These are phyloP conservation scores for Boloria selene DNA, from an alignment of 2,888 invertebrate species.

Conservation along the genomic window DNA sequence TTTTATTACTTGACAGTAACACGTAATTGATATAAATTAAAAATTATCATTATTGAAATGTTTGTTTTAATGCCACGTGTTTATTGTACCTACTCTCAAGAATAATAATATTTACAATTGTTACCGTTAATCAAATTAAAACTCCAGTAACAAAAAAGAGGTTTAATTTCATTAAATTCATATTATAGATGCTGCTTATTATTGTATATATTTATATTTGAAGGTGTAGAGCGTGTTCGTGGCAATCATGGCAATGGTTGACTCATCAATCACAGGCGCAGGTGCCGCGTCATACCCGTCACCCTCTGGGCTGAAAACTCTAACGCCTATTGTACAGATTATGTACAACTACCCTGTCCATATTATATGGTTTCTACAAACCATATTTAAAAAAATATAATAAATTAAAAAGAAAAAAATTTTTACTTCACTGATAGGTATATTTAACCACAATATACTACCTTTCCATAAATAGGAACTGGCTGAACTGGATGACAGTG, in stretches of 20 bases:
- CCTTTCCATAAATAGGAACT: too few relatives aligned
- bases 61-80: too few relatives aligned
- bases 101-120: too few relatives aligned
- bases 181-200: background rate
- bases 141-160: background rate
- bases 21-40: too few relatives aligned
- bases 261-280: slow-evolving; percentile 79
- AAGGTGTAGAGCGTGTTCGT: slow-evolving; percentile 14
- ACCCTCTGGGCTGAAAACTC: slow-evolving; percentile 32
- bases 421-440: too few relatives aligned
- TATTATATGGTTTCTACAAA: slow-evolving; percentile 4
- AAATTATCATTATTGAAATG: too few relatives aligned
- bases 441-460: too few relatives aligned
- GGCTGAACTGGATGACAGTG: too few relatives aligned
- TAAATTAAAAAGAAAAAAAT: too few relatives aligned
- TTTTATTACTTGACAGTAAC: too few relatives aligned
- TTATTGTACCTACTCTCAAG: too few relatives aligned
- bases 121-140: background rate
- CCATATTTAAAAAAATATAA: background rate
- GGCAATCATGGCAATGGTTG: slow-evolving; percentile 69
- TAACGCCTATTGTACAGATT: slow-evolving; percentile 24
- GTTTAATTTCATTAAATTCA: background rate
- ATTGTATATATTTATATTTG: slow-evolving; percentile 8
- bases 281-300: slow-evolving; percentile 56
- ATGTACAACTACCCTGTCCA: background rate